Conservation (phyloP, 2,113 vertebrate genomes). For the Vanacampus margaritifer region DNA sequence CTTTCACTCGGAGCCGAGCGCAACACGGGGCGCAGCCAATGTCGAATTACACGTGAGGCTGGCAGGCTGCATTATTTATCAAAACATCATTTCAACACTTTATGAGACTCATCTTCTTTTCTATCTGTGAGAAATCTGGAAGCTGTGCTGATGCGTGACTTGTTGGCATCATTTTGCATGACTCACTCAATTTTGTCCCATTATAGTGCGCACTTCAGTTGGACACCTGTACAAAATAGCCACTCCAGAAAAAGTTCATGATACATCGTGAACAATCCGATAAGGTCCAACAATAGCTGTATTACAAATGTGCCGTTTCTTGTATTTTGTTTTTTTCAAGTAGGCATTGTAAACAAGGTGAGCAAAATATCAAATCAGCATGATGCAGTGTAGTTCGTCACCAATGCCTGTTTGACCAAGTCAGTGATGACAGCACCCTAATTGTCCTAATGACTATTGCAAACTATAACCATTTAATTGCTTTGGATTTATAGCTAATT, state of each 20-base stretch:
- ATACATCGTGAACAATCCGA: neutral
- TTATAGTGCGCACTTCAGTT: neutral
- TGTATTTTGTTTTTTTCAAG: too few species aligned
- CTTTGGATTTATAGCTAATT: neutral
- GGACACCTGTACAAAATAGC: neutral
- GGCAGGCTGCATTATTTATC: slow-evolving; percentile 62
- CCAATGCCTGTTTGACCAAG: too few species aligned
- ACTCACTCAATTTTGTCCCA: too few species aligned
- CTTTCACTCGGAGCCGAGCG: slow-evolving; percentile 29
- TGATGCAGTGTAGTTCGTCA: too few species aligned
- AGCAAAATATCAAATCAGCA: too few species aligned
- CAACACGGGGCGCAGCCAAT: slow-evolving; percentile 37
- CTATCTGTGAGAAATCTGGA: slow-evolving; percentile 20
- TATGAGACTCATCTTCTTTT: slow-evolving; percentile 35
- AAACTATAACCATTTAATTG: too few species aligned
- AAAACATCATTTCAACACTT: slow-evolving; percentile 56
- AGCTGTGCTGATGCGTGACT: slow-evolving; percentile 14
- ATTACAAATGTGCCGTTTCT: neutral
- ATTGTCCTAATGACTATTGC: too few species aligned
- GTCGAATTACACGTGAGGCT: slow-evolving; percentile 49
- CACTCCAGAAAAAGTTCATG: neutral
- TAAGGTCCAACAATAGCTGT: neutral
- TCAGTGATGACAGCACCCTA: too few species aligned
- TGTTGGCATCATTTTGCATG: neutral
- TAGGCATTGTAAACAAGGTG: too few species aligned